These are phyloP conservation scores for Xyliphius kryptos DNA, from an alignment of 2,113 vertebrate species.

Conservation along the genomic window DNA sequence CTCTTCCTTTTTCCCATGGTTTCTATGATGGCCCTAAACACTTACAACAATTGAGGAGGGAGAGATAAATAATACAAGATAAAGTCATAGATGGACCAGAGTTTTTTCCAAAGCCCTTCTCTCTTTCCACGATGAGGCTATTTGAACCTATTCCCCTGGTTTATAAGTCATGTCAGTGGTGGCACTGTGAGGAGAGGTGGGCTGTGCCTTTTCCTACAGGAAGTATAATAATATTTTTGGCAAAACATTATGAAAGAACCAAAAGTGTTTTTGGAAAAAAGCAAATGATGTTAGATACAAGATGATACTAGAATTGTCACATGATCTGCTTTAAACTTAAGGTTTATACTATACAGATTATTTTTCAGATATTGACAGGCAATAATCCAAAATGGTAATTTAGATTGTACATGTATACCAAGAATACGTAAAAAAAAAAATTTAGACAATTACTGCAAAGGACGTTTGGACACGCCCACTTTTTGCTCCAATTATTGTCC, in stretches of 20 bases:
- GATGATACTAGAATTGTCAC: no score
- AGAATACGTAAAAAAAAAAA: no score
- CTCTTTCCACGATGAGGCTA: conserved; percentile 1
- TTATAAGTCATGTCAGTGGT: conserved; percentile 1
- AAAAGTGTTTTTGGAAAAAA: no score
- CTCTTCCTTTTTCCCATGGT: conserved; percentile 14
- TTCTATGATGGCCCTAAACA: conserved; percentile 6
- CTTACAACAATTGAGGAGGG: conserved; percentile 17
- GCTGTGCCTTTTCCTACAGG: neutral
- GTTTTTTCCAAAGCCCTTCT: conserved; percentile 8
- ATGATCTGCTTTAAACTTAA: no score
- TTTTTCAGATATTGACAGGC: no score
- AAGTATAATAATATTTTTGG: conserved; percentile 2
- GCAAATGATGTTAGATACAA: no score
- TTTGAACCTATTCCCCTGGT: conserved; percentile 4
- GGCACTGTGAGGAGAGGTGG: neutral
- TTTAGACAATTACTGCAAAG: no score
- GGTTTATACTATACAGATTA: no score
- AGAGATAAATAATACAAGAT: conserved; percentile 39
- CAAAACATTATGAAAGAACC: neutral
- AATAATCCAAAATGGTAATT: no score
- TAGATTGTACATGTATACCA: no score
- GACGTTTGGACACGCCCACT: no score
- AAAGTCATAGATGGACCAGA: conserved; percentile 31
- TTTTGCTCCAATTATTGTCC: no score